A percentile compares a stretch with the other conserved stretches of the same genome.
Evolutionary conservation across 2,797 vertebrate genomes (phyloP).

Genomic region (Perdix hodgsoniae): DNA sequence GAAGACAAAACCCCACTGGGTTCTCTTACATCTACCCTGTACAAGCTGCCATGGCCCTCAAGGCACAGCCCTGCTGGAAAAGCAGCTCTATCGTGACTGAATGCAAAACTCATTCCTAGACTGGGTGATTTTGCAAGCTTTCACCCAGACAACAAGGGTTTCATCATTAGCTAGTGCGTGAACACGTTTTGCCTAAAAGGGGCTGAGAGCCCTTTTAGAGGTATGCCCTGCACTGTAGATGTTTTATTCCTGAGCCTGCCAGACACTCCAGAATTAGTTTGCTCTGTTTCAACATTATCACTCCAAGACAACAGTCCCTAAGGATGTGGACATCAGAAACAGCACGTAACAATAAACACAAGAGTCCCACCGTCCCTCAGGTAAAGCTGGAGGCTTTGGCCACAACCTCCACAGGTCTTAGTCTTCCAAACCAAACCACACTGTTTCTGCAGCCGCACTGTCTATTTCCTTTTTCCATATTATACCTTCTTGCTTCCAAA

Average conservation of each 20-base stretch:
- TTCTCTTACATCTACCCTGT: background rate
- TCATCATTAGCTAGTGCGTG: background rate
- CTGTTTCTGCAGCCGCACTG: background rate
- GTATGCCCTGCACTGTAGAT: background rate
- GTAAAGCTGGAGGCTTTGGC: background rate
- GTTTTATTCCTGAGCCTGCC: background rate
- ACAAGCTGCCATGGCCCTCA: background rate
- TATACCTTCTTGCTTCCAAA: background rate
- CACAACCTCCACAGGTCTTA: fast-evolving
- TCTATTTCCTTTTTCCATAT: background rate
- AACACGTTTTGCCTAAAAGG: background rate
- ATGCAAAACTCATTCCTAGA: background rate
- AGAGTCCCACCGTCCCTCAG: background rate
- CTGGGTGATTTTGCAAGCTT: background rate
- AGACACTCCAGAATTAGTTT: background rate
- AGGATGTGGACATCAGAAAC: background rate
- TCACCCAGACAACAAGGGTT: background rate
- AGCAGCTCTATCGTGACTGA: background rate
- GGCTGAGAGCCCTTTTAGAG: background rate
- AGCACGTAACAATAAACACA: background rate
- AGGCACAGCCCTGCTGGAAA: background rate
- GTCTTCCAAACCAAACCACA: background rate
- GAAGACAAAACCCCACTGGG: background rate
- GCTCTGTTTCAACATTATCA: background rate
- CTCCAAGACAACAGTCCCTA: background rate